Conservation (phyloP, 64 coral and sea anemone species). For the Actinia tenebrosa region DNA sequence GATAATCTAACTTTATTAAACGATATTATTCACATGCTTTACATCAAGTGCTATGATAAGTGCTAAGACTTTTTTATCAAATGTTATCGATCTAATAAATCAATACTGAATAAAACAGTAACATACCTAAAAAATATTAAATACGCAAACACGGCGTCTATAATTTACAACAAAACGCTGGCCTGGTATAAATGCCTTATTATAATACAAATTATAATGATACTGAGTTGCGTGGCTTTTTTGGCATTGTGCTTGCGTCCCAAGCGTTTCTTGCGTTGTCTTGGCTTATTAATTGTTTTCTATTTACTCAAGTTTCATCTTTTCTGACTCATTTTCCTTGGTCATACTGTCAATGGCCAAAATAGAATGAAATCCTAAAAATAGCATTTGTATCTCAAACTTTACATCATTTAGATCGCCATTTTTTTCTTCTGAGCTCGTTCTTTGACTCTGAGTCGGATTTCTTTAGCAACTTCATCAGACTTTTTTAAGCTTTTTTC, state of each 20-base stretch:
- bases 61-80: not conserved
- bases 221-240: not conserved
- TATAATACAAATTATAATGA: not conserved
- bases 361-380: no score
- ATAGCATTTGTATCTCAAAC: not conserved
- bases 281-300: not conserved
- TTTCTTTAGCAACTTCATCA: conserved; percentile 57
- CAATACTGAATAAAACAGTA: not conserved
- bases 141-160: not conserved
- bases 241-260: not conserved
- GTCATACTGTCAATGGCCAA: no score
- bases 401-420: not conserved
- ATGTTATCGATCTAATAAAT: not conserved
- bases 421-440: not conserved
- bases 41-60: not conserved
- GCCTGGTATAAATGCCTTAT: not conserved
- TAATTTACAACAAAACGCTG: not conserved
- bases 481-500: conserved; percentile 76
- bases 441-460: conserved; percentile 42
- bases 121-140: not conserved
- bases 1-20: not conserved
- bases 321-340: not conserved
- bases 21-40: not conserved
- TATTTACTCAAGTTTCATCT: not conserved
- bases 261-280: not conserved